A percentile compares a stretch with the other conserved stretches of the same genome.
phyloP scores from a whole-genome alignment of 1,140 invertebrate species.

The Hermetia illucens region DNA sequence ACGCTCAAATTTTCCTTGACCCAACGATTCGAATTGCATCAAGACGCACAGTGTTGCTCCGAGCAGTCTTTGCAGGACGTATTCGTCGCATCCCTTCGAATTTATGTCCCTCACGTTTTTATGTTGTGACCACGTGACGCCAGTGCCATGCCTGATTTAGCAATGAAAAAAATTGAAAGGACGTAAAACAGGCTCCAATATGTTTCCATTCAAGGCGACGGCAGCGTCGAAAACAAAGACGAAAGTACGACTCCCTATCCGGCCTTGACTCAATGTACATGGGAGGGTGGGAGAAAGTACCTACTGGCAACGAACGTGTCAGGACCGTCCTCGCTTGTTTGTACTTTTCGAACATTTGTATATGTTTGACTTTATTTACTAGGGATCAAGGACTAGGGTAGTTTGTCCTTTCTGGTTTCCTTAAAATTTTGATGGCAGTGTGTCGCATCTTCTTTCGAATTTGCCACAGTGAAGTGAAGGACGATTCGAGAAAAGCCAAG shows the following conservation, averaged over 20 bases:
- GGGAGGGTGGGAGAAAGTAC: too few relatives aligned
- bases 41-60: too few relatives aligned
- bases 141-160: slow-evolving; percentile 5
- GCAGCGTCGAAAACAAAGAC: too few relatives aligned
- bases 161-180: slow-evolving; percentile 1
- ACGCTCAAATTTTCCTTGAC: too few relatives aligned
- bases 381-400: not conserved
- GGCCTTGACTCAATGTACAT: not conserved
- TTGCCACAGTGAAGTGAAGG: not conserved
- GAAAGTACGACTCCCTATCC: not conserved
- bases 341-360: not conserved
- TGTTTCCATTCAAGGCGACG: not conserved
- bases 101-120: slow-evolving; percentile 31
- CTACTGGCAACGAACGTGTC: not conserved
- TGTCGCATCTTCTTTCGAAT: too few relatives aligned
- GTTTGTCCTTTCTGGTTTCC: not conserved
- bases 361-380: not conserved
- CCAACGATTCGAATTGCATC: too few relatives aligned
- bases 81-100: not conserved
- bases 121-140: slow-evolving; percentile 31
- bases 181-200: not conserved
- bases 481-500: too few relatives aligned
- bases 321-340: not conserved
- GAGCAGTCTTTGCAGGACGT: too few relatives aligned
- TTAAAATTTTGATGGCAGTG: too few relatives aligned